Evolutionary conservation across 2,888 invertebrate species (phyloP), one percentile per base, ranked within the genome.

Genomic region (Netelia fuscicornis): DNA sequence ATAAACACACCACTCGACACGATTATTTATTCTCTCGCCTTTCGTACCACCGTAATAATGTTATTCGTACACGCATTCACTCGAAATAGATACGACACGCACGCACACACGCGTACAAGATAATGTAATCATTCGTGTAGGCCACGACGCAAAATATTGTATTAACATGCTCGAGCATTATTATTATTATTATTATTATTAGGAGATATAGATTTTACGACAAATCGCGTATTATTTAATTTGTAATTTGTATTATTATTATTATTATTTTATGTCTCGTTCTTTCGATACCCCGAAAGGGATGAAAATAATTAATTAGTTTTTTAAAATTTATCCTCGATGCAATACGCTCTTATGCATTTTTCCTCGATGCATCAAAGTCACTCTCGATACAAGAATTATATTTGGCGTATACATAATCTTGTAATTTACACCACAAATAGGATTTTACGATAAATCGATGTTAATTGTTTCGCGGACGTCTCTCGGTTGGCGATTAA

Each of bases 1-100:
- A 81, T 56, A 68, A 52, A 75, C 72, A 65, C 37, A 37, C 37
- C 65, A 42, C 30, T 68, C 74, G 54, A 74, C 68, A 52, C n/a
- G 9, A 52, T 67, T 20, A n/a, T 48, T 52, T 68, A 52, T 37
- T n/a, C 52, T 5, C 37, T 48, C 17, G 13, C 30, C 11, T 62
- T 62, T 62, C 37, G 62, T 79, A 2, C 6, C 62, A 6, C 2
- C 62, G 56, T 56, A 72, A 65, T 72, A 23, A 80, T 64, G 23
- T 71, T 48, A 44, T 70, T n/a, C 37, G 13, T 13, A 54, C 30
- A 44, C 37, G 10, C 42, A 20, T 56, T 42, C 30, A 30, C 56
- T 54, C 65, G 37, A 54, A 54, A 54, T 54, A 54, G 37, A 37
- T 6, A 37, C 20, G 20, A 20, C n/a, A 75, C 56, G 2, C 44